Evolutionary conservation across 2,888 invertebrate genomes (phyloP).

Genomic region (Mamestra brassicae): DNA sequence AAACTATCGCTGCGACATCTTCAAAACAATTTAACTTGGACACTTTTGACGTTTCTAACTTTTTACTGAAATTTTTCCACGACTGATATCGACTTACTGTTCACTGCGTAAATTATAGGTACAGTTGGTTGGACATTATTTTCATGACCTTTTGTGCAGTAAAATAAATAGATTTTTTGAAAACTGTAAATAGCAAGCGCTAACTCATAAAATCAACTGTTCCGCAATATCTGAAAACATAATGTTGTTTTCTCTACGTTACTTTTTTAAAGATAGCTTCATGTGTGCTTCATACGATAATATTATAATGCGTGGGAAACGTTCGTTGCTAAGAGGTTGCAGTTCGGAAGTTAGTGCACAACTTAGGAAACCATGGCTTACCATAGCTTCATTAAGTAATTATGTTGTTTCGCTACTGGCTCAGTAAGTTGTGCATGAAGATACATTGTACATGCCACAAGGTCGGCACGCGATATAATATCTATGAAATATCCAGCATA

Average conservation of each 20-base stretch:
- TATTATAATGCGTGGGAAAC: not conserved
- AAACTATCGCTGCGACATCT: not conserved
- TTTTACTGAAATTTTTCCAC: slow-evolving; percentile 2
- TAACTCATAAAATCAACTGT: not conserved
- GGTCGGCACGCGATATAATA: not conserved
- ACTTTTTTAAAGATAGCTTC: not conserved
- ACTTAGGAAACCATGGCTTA: slow-evolving; percentile 12
- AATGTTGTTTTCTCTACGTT: too few species aligned
- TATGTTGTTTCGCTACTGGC: slow-evolving; percentile 17
- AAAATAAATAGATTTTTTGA: not conserved
- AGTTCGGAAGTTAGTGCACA: slow-evolving; percentile 7
- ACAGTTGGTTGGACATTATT: not conserved
- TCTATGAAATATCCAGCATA: slow-evolving; percentile 15
- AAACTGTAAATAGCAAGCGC: not conserved
- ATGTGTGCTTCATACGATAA: not conserved
- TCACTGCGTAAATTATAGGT: not conserved
- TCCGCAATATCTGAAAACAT: not conserved
- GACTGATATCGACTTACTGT: not conserved
- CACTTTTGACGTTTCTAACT: slow-evolving; percentile 17
- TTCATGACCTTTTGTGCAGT: not conserved
- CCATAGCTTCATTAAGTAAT: slow-evolving; percentile 21
- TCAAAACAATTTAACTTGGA: slow-evolving; percentile 37
- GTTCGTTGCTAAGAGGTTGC: not conserved
- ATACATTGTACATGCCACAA: not conserved
- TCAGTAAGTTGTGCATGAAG: not conserved